Base-by-base conservation (phyloP, 2,797 vertebrate genomes). In the Carcharodon carcharias region DNA sequence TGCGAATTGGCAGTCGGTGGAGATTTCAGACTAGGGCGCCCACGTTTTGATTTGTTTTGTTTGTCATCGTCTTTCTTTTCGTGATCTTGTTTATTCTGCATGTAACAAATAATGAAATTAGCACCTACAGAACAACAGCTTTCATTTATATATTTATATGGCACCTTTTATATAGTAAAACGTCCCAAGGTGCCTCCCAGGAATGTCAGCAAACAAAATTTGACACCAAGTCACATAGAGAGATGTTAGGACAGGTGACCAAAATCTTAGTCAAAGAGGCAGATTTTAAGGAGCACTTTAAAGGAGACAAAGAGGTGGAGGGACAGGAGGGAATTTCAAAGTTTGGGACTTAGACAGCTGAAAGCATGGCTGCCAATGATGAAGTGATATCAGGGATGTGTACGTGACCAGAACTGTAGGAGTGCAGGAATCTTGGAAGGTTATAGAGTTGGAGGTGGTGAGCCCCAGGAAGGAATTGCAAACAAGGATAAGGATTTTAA, bases 11-110 rank as follows among this genome's bases (percentile, higher is more conserved):
- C 97, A 1, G 98, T 98, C 77, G 99, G 98, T 0, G 98, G 97
- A 35, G 98, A 98, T 96, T 99, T 98, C 97, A 98, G 98, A 96
- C 98, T 98, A 93, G 99, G 99, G 67, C 99, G 99, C 4, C 99
- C 99, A 14, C 99, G 98, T 96, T 98, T 99, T 45, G 97, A 96
- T 95, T 97, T 40, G 0, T 23, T 97, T 92, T 98, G 98, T 31
- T 97, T 98, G 96, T 98, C 98, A 94, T 98, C 98, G 0, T 99
- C 98, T 77, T 98, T 98, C 97, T 98, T 98, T 96, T 99, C 99
- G 18, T 97, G 23, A 0, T 98, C 98, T 21, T 99, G 99, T 98
- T 99, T 99, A 97, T 97, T 99, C 98, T 99, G 96, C 21, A 96
- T 63, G 0, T 54, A 85, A 31, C 50, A 93, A 93, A 93, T 40